phyloP scores from a whole-genome alignment of 2,888 invertebrate genomes.

The Lochmaea crataegi region DNA sequence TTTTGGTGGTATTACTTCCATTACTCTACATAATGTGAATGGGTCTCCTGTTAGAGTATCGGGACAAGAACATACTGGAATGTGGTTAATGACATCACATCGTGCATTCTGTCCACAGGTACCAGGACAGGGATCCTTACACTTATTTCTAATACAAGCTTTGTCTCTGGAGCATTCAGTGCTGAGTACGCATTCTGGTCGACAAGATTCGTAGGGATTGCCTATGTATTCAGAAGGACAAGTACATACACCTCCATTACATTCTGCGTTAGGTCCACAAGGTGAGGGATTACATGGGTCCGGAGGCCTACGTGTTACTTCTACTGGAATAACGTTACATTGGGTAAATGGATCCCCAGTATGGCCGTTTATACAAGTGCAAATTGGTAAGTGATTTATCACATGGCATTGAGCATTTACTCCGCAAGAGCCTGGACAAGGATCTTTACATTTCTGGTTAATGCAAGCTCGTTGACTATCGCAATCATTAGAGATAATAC shows the following conservation, averaged over 20 bases:
- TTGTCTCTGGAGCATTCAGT: slow-evolving; percentile 74
- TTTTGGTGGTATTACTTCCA: slow-evolving; percentile 49
- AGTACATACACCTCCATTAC: slow-evolving; percentile 72
- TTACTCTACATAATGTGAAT: slow-evolving; percentile 57
- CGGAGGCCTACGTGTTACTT: slow-evolving; percentile 61
- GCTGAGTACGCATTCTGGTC: slow-evolving; percentile 78
- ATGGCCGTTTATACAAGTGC: slow-evolving; percentile 79
- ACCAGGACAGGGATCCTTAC: slow-evolving; percentile 76
- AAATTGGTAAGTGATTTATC: slow-evolving; percentile 83
- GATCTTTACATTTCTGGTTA: slow-evolving; percentile 83
- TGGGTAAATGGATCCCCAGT: slow-evolving; percentile 86
- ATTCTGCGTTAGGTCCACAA: slow-evolving; percentile 80
- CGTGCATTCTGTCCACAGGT: slow-evolving; percentile 78
- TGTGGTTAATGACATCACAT: slow-evolving; percentile 79
- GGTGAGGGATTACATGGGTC: slow-evolving; percentile 79
- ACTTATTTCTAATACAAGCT: slow-evolving; percentile 77
- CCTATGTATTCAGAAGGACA: slow-evolving; percentile 74
- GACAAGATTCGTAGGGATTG: slow-evolving; percentile 76
- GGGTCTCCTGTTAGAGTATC: slow-evolving; percentile 75
- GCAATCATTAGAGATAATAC: slow-evolving; percentile 83
- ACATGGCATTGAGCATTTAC: slow-evolving; percentile 83
- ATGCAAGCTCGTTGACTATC: slow-evolving; percentile 81
- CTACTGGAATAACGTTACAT: slow-evolving; percentile 70
- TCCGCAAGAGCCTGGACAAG: slow-evolving; percentile 86
- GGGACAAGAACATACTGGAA: slow-evolving; percentile 78